These are phyloP conservation scores for Drosophila prostipennis DNA, from an alignment of 2,888 invertebrate genomes.

Conservation along the genomic window DNA sequence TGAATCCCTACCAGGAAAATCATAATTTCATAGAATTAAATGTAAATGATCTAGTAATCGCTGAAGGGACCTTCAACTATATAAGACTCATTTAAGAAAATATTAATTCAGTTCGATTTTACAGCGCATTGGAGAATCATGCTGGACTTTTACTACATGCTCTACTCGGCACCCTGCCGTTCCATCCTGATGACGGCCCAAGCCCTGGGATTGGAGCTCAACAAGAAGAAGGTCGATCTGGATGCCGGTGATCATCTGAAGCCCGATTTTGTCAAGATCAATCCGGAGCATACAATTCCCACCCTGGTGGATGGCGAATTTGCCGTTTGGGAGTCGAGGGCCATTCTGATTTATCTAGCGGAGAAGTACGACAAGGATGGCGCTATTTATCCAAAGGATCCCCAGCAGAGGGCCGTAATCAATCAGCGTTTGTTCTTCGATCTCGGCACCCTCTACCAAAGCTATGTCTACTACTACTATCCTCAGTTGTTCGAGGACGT, in stretches of 20 bases:
- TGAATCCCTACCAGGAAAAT: too few species aligned
- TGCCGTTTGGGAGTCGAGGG: slow-evolving; percentile 92
- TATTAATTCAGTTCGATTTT: neutral
- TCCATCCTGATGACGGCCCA: slow-evolving; percentile 87
- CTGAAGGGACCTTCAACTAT: neutral
- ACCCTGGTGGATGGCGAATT: slow-evolving; percentile 93
- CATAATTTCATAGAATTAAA: too few species aligned
- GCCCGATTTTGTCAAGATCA: slow-evolving; percentile 89
- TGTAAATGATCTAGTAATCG: neutral
- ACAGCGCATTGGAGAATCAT: slow-evolving; percentile 24
- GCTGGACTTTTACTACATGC: slow-evolving; percentile 56
- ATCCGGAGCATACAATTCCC: slow-evolving; percentile 93
- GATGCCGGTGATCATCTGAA: slow-evolving; percentile 87
- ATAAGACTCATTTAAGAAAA: too few species aligned
- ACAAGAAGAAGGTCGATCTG: slow-evolving; percentile 86
- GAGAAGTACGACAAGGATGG: slow-evolving; percentile 92
- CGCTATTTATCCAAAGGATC: slow-evolving; percentile 90
- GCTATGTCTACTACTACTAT: slow-evolving; percentile 89
- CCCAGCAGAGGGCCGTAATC: slow-evolving; percentile 89
- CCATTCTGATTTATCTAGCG: slow-evolving; percentile 91
- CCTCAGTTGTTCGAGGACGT: slow-evolving; percentile 86
- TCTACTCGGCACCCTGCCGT: slow-evolving; percentile 87
- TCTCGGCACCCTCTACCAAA: slow-evolving; percentile 89
- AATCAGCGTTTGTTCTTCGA: slow-evolving; percentile 93
- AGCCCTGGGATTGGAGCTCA: slow-evolving; percentile 87